A percentile compares a stretch with the other conserved stretches of the same genome.
Conservation (phyloP, 23 tunicate species). For the Aplidium turbinatum region DNA sequence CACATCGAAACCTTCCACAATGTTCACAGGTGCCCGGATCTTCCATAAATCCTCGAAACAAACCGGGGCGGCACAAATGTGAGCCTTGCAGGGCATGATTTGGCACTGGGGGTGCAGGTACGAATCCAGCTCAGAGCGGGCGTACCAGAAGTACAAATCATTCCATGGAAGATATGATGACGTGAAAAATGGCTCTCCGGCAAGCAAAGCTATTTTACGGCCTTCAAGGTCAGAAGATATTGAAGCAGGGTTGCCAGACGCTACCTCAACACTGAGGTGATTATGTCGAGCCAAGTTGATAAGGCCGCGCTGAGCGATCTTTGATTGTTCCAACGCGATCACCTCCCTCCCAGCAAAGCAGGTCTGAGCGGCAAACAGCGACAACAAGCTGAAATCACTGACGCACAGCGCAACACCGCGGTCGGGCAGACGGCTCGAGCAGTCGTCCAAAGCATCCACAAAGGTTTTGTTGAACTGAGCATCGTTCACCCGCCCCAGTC, state of each 20-base stretch:
- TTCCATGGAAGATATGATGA: constrained; percentile 85
- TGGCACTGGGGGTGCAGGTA: constrained; percentile 22
- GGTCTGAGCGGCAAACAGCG: constrained; percentile 51
- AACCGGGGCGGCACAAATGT: constrained; percentile 60
- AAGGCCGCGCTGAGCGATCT: constrained; percentile 57
- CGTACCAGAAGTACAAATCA: constrained; percentile 86
- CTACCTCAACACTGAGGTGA: constrained; percentile 11
- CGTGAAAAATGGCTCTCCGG: constrained; percentile 77
- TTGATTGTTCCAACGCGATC: constrained; percentile 39
- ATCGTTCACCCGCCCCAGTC: constrained; percentile 77
- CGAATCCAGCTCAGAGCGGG: constrained; percentile 39
- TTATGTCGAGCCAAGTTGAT: constrained; percentile 37
- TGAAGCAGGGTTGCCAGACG: constrained; percentile 1
- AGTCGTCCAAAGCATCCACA: constrained; percentile 24
- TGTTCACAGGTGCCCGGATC: constrained; percentile 90
- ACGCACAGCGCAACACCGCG: constrained; percentile 53
- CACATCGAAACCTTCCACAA: constrained; percentile 88
- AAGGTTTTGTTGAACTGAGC: constrained; percentile 29
- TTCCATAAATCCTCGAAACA: constrained; percentile 78
- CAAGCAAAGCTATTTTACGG: constrained; percentile 35
- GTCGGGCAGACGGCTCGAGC: background rate
- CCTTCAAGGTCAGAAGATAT: background rate
- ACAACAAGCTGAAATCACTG: constrained; percentile 67
- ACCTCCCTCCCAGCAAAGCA: constrained; percentile 6
- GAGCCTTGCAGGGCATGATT: constrained; percentile 55